These are phyloP conservation scores for Nymphalis io DNA, from an alignment of 1,140 invertebrate genomes.

Conservation along the genomic window DNA sequence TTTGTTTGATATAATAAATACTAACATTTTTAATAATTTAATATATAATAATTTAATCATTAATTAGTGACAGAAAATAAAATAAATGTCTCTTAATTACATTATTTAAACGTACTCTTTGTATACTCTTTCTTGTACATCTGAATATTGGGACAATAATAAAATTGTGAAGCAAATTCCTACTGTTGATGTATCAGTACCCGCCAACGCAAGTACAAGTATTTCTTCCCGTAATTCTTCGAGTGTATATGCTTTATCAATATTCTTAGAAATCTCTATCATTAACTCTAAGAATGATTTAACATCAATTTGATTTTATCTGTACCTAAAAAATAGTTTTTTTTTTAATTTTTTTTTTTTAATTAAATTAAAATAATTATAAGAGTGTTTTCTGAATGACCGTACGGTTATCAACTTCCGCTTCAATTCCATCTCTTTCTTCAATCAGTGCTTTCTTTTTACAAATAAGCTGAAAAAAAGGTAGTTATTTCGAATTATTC, in stretches of 20 bases:
- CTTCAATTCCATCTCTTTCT: not conserved
- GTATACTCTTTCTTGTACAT: constrained; percentile 50
- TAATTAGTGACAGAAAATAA: too few species aligned
- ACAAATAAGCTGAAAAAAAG: constrained; percentile 4
- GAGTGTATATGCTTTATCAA: not conserved
- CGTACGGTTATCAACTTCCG: not conserved
- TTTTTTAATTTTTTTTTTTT: not conserved
- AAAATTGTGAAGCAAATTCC: constrained; percentile 37
- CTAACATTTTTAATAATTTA: too few species aligned
- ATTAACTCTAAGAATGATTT: constrained; percentile 13
- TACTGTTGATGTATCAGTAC: constrained; percentile 50
- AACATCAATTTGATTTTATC: not conserved
- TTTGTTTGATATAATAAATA: too few species aligned
- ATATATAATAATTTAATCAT: too few species aligned
- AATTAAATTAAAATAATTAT: not conserved
- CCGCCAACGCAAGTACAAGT: constrained; percentile 45
- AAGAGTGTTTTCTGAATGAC: not conserved
- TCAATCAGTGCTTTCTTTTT: constrained; percentile 6
- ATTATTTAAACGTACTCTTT: constrained; percentile 44
- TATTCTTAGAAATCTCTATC: constrained; percentile 11
- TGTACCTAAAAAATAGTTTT: not conserved
- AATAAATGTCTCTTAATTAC: too few species aligned
- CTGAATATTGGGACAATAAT: constrained; percentile 45
- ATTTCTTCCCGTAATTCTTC: constrained; percentile 43
- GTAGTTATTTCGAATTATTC: too few species aligned